Evolutionary conservation across 2,113 vertebrate genomes (phyloP).

Genomic region (Epinephelus cyanopodus): DNA sequence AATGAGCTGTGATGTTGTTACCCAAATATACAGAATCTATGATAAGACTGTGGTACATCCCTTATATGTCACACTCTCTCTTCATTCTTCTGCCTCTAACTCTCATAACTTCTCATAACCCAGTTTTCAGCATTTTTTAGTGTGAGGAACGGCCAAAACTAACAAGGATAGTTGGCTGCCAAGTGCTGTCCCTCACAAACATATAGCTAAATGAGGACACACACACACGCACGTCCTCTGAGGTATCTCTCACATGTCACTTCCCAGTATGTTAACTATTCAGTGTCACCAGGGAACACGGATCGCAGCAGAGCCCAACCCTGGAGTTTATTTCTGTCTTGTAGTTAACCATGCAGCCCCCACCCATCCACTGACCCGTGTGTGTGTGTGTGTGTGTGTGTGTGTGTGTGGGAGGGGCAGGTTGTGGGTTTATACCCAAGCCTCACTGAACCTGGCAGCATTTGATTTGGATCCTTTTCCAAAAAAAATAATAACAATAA

Average conservation of each 20-base stretch:
- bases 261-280: conserved; percentile 55
- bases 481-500: not conserved
- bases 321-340: conserved; percentile 71
- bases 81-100: no score
- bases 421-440: not conserved
- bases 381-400: not conserved
- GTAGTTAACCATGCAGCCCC: conserved; percentile 30
- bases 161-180: not conserved
- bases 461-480: not conserved
- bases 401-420: not conserved
- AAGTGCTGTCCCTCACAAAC: conserved; percentile 1
- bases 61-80: not conserved
- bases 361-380: conserved; percentile 14
- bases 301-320: conserved; percentile 60
- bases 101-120: not conserved
- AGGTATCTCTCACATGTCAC: conserved; percentile 39
- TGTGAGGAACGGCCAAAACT: not conserved
- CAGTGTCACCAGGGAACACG: conserved; percentile 20
- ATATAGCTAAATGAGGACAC: not conserved
- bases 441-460: not conserved
- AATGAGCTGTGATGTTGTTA: not conserved
- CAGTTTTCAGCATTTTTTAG: not conserved
- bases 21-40: not conserved
- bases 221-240: conserved; percentile 3
- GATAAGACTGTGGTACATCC: not conserved